These are phyloP conservation scores for Prunella himalayana DNA, from an alignment of 2,113 vertebrate genomes.

Conservation along the genomic window DNA sequence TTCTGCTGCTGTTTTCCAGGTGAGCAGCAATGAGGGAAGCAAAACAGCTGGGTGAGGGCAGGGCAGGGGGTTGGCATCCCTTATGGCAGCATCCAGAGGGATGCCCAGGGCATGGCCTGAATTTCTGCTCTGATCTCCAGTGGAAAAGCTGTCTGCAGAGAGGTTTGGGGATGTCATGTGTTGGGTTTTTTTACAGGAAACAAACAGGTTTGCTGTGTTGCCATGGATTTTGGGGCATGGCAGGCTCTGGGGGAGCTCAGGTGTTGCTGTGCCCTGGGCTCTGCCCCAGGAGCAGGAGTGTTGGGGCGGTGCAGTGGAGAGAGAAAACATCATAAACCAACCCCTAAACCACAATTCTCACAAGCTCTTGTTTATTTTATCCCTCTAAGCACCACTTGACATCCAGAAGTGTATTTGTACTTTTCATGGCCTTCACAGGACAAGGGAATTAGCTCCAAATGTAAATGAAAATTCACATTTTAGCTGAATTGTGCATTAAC, in stretches of 20 bases:
- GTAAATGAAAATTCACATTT: background rate
- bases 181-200: background rate
- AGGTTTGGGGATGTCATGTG: rapidly evolving
- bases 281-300: background rate
- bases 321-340: background rate
- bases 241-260: background rate
- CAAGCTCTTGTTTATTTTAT: background rate
- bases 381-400: background rate
- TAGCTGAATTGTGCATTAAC: background rate
- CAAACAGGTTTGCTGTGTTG: background rate
- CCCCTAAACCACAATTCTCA: background rate
- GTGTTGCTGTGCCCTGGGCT: background rate
- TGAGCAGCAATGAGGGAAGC: background rate
- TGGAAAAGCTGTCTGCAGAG: background rate
- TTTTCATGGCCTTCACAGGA: background rate
- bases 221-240: background rate
- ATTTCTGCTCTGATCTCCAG: rapidly evolving
- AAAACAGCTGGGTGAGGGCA: no score
- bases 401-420: background rate
- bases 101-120: background rate
- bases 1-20: background rate
- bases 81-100: background rate
- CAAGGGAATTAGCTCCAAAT: background rate
- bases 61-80: background rate
- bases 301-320: rapidly evolving